Base-by-base conservation (phyloP, 2,888 invertebrate species). In the Perizoma affinitatum region DNA sequence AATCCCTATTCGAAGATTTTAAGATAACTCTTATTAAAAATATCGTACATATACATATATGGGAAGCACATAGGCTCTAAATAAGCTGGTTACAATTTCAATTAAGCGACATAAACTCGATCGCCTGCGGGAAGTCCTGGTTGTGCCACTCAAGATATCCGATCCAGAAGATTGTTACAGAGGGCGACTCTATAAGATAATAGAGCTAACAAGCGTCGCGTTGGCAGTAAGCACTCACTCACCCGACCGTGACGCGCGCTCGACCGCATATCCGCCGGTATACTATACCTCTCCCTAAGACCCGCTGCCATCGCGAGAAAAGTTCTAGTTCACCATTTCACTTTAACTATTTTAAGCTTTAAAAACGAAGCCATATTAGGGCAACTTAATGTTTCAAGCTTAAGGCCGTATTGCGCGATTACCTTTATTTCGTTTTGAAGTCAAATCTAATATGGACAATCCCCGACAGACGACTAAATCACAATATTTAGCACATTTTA, bases 181-280 rank as follows among this genome's bases (percentile, higher is more conserved):
- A 80, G 80, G 76, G 77, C 78, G 79, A 76, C 74, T 80, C 77
- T 78, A 80, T 78, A 80, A 86, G 85, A 88, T 89, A 90, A 88
- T 90, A 83, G 86, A 77, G 79, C 78, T 83, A 87, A 86, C 86
- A 75, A 89, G 88, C 87, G 84, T 83, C 80, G 82, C 79, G 84
- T 83, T 82, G 86, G 83, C 82, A 80, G 86, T 82, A 85, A 3
- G 22, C 3, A 22, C 22, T 22, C 86, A 69, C 57, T 86, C 90
- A 87, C 63, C 90, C 79, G 76, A 84, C 79, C 88, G 83, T 68
- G 81, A 82, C 88, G 80, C 42, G 80, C 90, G 80, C 86, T 90
- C 91, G 87, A 90, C 90, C 91, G 89, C 84, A 90, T 80, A 88
- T 91, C 91, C 91, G 91, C 83, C 78, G 82, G 80, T 75, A 78